Evolutionary conservation across 1,140 invertebrate genomes (phyloP), one percentile per base, ranked within the genome.

Genomic region (Lordiphosa stackelbergi): DNA sequence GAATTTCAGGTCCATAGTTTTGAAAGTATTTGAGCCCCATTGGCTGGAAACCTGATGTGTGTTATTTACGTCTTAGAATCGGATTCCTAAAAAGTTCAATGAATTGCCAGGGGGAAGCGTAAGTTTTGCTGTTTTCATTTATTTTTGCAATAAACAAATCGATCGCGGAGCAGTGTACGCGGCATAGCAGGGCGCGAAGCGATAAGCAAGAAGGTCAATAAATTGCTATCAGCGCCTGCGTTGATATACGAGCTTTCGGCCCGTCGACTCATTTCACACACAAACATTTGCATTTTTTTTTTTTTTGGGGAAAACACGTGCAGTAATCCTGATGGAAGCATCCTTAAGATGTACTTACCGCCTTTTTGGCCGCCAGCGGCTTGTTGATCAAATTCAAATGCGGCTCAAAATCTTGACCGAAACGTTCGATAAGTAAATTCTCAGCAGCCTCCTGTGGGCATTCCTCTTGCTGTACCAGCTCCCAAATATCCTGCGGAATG

Each of bases 311-410:
- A 22, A 31, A 19, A 7, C 31, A 35, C 4, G 12, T 28, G 34
- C 8, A n/a, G 2, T 28, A 40, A 38, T 11, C 22, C n/a, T 8
- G 35, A 1, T 11, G n/a, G 9, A 11, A 49, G 5, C 22, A 24
- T 24, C 22, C 22, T 24, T 24, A 5, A 13, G 11, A 53, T 40
- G 41, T 12, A 69, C 79, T 71, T 69, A 87, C 86, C 75, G 70
- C 68, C 71, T 88, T 88, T 55, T 88, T 88, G 22, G 87, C 87
- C 61, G 74, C 77, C 59, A 88, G 61, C 46, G 87, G 87, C 71
- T 88, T 88, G 40, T 87, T 88, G 24, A 85, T 85, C 22, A 88
- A 69, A 64, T 88, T 88, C 24, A 88, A 56, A 58, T 87, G 86
- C 12, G 86, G 87, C 63, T 88, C 85, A 66, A 88, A 87, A 37